phyloP scores from a whole-genome alignment of 2,888 invertebrate species.

The Priocnemis perturbator region DNA sequence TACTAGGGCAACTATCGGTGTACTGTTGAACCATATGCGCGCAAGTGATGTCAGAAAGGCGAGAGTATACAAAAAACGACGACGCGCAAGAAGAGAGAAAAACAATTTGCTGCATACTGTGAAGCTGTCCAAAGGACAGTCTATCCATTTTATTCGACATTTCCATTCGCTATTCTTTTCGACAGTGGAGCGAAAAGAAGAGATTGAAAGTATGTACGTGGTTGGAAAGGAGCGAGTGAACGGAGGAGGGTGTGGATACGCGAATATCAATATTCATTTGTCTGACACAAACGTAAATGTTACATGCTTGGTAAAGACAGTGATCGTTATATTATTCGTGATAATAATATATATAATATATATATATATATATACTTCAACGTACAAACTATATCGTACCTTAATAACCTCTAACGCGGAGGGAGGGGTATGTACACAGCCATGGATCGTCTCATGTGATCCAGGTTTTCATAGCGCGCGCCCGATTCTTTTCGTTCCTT shows the following conservation, averaged over 20 bases:
- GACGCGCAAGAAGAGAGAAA: neutral
- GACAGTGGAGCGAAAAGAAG: neutral
- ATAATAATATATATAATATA: conserved; percentile 43
- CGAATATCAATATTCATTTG: conserved; percentile 42
- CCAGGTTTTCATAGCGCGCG: conserved; percentile 23
- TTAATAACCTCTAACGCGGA: conserved; percentile 50
- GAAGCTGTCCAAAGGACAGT: neutral
- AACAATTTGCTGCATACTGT: neutral
- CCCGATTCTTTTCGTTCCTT: neutral
- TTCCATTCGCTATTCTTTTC: neutral
- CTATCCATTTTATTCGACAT: neutral
- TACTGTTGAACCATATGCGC: too few relatives aligned
- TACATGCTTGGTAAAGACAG: conserved; percentile 49
- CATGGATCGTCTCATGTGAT: conserved; percentile 34
- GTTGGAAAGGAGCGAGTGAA: neutral
- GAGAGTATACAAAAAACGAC: too few relatives aligned
- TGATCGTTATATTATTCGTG: conserved; percentile 51
- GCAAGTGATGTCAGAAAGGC: too few relatives aligned
- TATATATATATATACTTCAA: conserved; percentile 41
- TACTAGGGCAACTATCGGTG: too few relatives aligned
- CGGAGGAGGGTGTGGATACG: conserved; percentile 23
- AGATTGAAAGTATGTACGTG: neutral
- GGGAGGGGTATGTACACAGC: conserved; percentile 50
- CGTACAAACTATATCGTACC: conserved; percentile 56
- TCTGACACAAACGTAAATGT: conserved; percentile 46